Evolutionary conservation across 2,888 invertebrate species (phyloP), one percentile per base, ranked within the genome.

Genomic region (Metellina segmentata): DNA sequence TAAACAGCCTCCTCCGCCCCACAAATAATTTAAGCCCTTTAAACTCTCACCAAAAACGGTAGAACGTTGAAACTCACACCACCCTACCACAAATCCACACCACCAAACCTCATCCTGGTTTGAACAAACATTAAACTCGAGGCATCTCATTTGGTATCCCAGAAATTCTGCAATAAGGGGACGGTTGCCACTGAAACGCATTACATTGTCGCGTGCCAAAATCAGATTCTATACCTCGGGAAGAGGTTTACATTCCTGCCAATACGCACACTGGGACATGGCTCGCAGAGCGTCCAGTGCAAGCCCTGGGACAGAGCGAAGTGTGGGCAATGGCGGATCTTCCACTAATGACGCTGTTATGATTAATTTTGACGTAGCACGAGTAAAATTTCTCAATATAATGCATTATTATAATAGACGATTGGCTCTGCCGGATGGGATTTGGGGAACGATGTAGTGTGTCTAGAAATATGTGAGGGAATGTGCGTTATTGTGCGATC

Each of bases 301-400:
- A 34, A 34, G 34, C 34, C 52, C 19, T 51, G 49, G 19, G 49
- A 53, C 19, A n/a, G 51, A 16, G 48, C n/a, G 13, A 81, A 13
- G 5, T 13, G 8, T 9, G 34, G 6, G 48, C 70, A 13, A 9
- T 8, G 71, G 9, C 49, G 34, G n/a, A 34, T n/a, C 51, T 51
- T n/a, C 82, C 82, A 13, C 69, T 87, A 87, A 87, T 87, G 87
- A 81, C 79, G n/a, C 78, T 72, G 79, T 87, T 87, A 87, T 87
- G 87, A 87, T 87, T 87, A 87, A 87, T 81, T 87, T 81, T 71
- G 87, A 79, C 72, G 79, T 87, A 19, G 79, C 87, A 87, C 87
- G 87, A 87, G 51, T 81, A 87, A 87, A 87, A 87, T 87, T 87
- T 72, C 53, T 53, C 71, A 52, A 79, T 81, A 79, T 79, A 72